These are phyloP conservation scores for Agrochola circellaris DNA, from an alignment of 2,888 invertebrate genomes.

Conservation along the genomic window DNA sequence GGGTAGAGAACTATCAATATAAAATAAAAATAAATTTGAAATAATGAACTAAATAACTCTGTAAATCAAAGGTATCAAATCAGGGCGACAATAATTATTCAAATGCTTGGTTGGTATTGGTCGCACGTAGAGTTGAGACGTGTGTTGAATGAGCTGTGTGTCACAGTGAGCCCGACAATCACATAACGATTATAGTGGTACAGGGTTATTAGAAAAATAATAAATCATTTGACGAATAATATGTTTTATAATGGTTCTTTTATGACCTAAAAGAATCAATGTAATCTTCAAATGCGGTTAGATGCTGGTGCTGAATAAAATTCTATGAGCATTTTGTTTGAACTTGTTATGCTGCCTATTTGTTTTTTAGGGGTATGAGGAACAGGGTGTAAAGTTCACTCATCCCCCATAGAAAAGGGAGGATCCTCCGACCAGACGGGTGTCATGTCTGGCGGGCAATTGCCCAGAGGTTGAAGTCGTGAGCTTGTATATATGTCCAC, in stretches of 20 bases:
- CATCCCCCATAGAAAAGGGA: too few species aligned
- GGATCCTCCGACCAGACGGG: too few species aligned
- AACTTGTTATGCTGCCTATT: background rate
- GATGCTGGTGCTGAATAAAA: background rate
- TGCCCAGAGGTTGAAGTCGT: too few species aligned
- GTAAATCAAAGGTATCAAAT: constrained; percentile 68
- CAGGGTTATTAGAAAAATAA: constrained; percentile 25
- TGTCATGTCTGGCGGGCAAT: too few species aligned
- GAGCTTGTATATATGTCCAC: too few species aligned
- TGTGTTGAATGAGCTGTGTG: constrained; percentile 64
- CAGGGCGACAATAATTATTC: constrained; percentile 77
- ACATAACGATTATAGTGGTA: constrained; percentile 27
- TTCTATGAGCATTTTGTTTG: background rate
- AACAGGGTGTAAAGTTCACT: too few species aligned
- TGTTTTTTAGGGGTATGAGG: too few species aligned
- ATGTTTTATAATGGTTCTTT: background rate
- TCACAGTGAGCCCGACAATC: constrained; percentile 37
- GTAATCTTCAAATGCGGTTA: background rate
- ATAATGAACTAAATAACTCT: constrained; percentile 10
- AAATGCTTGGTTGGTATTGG: constrained; percentile 74
- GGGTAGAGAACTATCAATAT: too few species aligned
- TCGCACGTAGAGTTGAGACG: constrained; percentile 69
- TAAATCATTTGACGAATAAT: background rate
- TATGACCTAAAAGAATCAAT: background rate
- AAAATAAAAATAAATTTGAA: too few species aligned